Base-by-base conservation (phyloP, 2,113 vertebrate species). In the Haemorhous mexicanus region DNA sequence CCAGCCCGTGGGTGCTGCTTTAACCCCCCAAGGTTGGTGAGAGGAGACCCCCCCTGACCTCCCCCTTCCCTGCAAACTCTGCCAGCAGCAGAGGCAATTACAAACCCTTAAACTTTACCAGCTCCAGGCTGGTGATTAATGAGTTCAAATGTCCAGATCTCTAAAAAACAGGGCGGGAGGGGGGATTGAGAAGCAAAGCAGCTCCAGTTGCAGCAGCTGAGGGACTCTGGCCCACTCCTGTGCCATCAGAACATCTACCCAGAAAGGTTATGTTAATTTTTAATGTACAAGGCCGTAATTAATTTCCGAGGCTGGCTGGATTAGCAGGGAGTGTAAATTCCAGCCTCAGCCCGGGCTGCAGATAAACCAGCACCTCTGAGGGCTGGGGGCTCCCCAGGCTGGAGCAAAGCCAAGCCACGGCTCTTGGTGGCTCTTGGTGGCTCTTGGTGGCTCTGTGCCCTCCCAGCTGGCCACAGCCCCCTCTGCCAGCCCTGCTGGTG, bases 221-320 rank as follows among this genome's bases (percentile, higher is more conserved):
- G 95, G 96, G 95, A 94, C 92, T 83, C 94, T 2, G 50, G 90
- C 87, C 96, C 92, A 9, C 93, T 92, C 91, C 68, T 37, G 88
- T 11, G 66, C 95, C 87, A 6, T 76, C 92, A 96, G 95, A 94
- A 96, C 87, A 84, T 46, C 84, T 75, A 96, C 76, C 95, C 93
- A 95, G 90, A 96, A 97, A 97, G 95, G 96, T 97, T 97, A 95
- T 97, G 96, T 96, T 97, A 92, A 96, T 97, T 97, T 97, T 95
- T 97, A 95, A 96, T 96, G 95, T 88, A 95, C 93, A 66, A 97
- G 95, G 27, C 86, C 69, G 27, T 96, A 97, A 97, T 96, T 97
- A 97, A 97, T 97, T 97, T 96, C 94, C 90, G 75, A 80, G 75
- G 84, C 95, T 44, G 95, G 72, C 83, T 95, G 94, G 97, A 96